Evolutionary conservation across 2,797 vertebrate genomes (phyloP).

Genomic region (Hemibagrus guttatus): DNA sequence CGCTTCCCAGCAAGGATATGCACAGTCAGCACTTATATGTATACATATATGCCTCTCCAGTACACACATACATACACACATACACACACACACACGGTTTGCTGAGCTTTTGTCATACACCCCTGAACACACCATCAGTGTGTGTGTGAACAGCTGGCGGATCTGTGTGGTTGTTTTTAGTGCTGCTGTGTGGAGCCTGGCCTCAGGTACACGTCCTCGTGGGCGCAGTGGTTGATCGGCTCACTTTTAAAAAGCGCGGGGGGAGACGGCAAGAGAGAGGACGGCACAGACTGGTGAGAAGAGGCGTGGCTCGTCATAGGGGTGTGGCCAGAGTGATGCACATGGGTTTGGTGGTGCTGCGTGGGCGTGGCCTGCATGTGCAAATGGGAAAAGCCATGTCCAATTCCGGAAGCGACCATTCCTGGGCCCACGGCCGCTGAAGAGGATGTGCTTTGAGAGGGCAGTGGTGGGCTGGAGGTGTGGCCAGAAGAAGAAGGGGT

Average conservation of each 20-base stretch:
- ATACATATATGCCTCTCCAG: neutral
- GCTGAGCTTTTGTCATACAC: conserved; percentile 3
- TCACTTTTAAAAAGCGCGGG: conserved; percentile 96
- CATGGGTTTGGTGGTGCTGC: conserved; percentile 81
- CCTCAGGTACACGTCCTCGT: conserved; percentile 88
- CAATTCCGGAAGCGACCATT: conserved; percentile 76
- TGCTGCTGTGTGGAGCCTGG: conserved; percentile 84
- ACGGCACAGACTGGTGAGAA: conserved; percentile 85
- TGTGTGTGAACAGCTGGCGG: neutral
- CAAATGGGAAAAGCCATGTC: conserved; percentile 87
- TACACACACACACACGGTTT: neutral
- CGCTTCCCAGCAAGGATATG: conserved; percentile 9
- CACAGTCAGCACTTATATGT: conserved; percentile 23
- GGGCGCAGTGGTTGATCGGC: conserved; percentile 91
- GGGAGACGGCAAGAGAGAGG: conserved; percentile 88
- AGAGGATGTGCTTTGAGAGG: conserved; percentile 54
- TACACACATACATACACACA: neutral
- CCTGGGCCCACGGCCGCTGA: conserved; percentile 76
- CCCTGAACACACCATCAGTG: neutral
- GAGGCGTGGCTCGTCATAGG: conserved; percentile 69
- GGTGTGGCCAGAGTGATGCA: conserved; percentile 67
- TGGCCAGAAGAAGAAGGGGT: conserved; percentile 70
- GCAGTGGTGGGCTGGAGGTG: conserved; percentile 65
- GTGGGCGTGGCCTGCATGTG: conserved; percentile 85
- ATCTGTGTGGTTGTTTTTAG: conserved; percentile 65